Percentiles rank a stretch among this genome's conserved stretches.
phyloP scores from a whole-genome alignment of 2,797 vertebrate species.

The Natrix natrix region DNA sequence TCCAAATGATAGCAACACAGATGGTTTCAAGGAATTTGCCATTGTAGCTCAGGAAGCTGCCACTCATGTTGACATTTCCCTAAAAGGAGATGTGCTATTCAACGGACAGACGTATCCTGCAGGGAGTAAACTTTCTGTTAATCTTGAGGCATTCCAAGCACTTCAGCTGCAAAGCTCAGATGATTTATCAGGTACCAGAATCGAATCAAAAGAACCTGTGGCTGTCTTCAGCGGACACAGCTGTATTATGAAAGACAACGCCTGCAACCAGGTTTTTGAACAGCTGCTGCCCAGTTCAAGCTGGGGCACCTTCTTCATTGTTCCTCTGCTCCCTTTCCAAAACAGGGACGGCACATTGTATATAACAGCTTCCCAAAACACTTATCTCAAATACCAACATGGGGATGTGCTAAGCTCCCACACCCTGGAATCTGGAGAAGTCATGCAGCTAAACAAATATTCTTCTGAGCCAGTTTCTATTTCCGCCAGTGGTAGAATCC shows the following conservation, averaged over 20 bases:
- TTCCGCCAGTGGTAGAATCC: constrained; percentile 67
- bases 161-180: constrained; percentile 67
- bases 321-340: constrained; percentile 69
- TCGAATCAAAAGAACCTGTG: constrained; percentile 67
- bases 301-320: constrained; percentile 76
- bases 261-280: constrained; percentile 77
- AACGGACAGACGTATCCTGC: constrained; percentile 19
- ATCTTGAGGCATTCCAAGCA: constrained; percentile 71
- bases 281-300: constrained; percentile 74
- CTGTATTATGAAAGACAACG: constrained; percentile 63
- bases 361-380: constrained; percentile 70
- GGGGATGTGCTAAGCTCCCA: background rate
- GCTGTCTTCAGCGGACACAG: constrained; percentile 74
- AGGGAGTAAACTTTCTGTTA: constrained; percentile 50
- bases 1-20: constrained; percentile 23
- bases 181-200: constrained; percentile 67
- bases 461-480: constrained; percentile 59
- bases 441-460: background rate
- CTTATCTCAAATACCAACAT: constrained; percentile 43
- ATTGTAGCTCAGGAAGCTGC: constrained; percentile 70
- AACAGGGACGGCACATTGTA: constrained; percentile 63
- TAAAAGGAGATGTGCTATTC: constrained; percentile 37
- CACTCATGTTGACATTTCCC: constrained; percentile 67
- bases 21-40: constrained; percentile 63
- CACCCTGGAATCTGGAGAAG: constrained; percentile 42